Evolutionary conservation across 2,113 vertebrate genomes (phyloP).

Genomic region (Synodontis membranacea): DNA sequence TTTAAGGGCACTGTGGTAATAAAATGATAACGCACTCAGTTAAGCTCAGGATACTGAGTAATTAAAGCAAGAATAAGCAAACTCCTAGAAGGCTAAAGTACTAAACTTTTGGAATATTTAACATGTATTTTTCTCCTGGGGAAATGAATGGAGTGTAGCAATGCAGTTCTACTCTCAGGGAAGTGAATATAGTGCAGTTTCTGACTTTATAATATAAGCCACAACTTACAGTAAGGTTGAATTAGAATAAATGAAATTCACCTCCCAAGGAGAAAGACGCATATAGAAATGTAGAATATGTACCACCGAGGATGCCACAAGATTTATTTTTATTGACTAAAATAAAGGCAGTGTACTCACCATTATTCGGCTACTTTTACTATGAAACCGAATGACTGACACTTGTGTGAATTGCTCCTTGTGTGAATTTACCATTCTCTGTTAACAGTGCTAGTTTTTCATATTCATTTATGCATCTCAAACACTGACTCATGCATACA

Average conservation of each 20-base stretch:
- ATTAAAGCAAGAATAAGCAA: not conserved
- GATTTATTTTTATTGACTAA: not conserved
- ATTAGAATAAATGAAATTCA: not conserved
- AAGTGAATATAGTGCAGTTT: not conserved
- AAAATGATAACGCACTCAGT: not conserved
- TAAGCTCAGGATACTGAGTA: not conserved
- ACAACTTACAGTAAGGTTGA: not conserved
- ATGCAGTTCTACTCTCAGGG: not conserved
- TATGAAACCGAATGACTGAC: not conserved
- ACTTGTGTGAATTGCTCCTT: conserved; percentile 2
- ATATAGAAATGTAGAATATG: not conserved
- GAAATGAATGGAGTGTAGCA: not conserved
- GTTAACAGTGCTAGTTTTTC: conserved; percentile 15
- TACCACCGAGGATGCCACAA: not conserved
- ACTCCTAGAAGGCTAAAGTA: no score
- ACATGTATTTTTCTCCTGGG: not conserved
- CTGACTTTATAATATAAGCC: not conserved
- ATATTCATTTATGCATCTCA: conserved; percentile 17
- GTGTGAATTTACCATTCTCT: conserved; percentile 15
- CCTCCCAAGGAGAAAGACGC: not conserved
- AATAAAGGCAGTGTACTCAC: conserved; percentile 3
- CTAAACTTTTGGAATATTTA: not conserved
- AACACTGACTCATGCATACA: conserved; percentile 25
- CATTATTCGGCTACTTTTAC: not conserved
- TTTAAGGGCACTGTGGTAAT: not conserved